phyloP scores from a whole-genome alignment of 1,140 invertebrate genomes.

The Leptestheria dahalacensis region DNA sequence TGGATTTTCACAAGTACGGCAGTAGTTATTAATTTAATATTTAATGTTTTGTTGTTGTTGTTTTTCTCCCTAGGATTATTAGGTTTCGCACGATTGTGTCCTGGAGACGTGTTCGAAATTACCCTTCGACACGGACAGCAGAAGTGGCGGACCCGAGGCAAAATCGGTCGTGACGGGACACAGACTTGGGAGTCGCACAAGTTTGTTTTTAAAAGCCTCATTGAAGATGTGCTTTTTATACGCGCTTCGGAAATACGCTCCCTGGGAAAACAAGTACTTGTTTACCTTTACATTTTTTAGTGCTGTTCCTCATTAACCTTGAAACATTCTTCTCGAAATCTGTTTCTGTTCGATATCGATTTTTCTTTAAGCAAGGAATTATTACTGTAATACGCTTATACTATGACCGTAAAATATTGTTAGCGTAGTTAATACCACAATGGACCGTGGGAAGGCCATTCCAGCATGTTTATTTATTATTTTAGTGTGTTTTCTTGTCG shows the following conservation, averaged over 20 bases:
- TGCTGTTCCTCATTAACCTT: background rate
- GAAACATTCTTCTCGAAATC: too few species aligned
- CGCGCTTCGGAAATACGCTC: constrained; percentile 34
- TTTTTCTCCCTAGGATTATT: constrained; percentile 31
- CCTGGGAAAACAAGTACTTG: constrained; percentile 22
- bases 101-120: constrained; percentile 46
- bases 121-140: constrained; percentile 40
- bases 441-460: too few species aligned
- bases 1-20: too few species aligned
- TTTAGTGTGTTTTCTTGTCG: too few species aligned
- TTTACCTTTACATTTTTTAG: background rate
- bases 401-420: too few species aligned
- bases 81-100: constrained; percentile 42
- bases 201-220: constrained; percentile 34
- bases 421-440: too few species aligned
- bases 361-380: too few species aligned
- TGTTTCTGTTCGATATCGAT: too few species aligned
- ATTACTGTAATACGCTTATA: too few species aligned
- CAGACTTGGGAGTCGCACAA: constrained; percentile 40
- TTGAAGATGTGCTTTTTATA: constrained; percentile 38
- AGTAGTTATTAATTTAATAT: constrained; percentile 20
- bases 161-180: constrained; percentile 35
- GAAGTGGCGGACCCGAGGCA: constrained; percentile 43
- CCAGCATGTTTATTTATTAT: too few species aligned
- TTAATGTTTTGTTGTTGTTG: background rate